Base-by-base conservation (phyloP, 2,888 invertebrate genomes). In the Tetramorium bicarinatum region DNA sequence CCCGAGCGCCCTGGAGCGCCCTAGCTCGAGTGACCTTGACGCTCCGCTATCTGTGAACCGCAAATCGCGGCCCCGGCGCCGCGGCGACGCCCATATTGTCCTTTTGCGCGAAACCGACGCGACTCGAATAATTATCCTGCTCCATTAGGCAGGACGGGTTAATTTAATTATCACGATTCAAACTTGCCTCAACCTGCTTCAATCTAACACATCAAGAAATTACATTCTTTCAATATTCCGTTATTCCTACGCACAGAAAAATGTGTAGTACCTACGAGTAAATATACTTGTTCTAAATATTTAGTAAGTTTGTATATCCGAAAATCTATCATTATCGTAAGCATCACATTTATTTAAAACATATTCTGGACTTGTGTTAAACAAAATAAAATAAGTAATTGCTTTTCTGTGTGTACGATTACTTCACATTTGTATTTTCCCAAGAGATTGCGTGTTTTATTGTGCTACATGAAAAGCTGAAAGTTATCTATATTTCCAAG, bases 41-140 rank as follows among this genome's bases (percentile, higher is more conserved):
- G 56, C 67, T 82, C 69, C 69, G 69, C 25, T 64, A 59, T 62
- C 74, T 74, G 29, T 74, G 66, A 47, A 41, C 64, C 47, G 25
- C 38, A 47, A 9, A 81, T 49, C 41, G 34, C 3, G 47, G 25
- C 15, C 21, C 15, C 18, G 44, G 3, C 34, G 56, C 54, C 67
- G 15, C 29, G 47, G 21, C 56, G 47, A 67, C 21, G 44, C 44
- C 44, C 34, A 52, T 59, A 21, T 67, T 13, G 11, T 59, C 15
- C 61, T 49, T 67, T 79, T 59, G 34, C 41, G 29, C 3, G 52
- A 76, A 76, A 41, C 41, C 15, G 44, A 44, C 9, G 11, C 21
- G 34, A 13, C n/a, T 7, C 25, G 9, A 29, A 41, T 25, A 9
- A 38, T 41, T 69, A 25, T 76, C 38, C 11, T 62, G 25, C 18